phyloP scores from a whole-genome alignment of 2,113 vertebrate genomes.

The Nematolebias whitei region DNA sequence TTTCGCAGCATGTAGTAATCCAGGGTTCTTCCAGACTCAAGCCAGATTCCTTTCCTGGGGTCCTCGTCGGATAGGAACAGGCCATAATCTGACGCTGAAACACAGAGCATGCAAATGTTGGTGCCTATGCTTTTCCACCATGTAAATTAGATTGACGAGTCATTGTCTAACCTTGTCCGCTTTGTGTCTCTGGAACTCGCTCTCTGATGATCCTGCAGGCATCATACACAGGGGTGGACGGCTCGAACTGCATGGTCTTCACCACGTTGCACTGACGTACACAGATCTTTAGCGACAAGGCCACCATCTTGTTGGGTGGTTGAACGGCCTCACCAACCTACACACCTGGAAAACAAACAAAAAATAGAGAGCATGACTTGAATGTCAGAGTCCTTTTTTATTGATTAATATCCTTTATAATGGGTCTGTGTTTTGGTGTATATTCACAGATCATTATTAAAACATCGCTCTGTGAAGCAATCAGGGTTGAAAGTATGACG shows the following conservation, averaged over 20 bases:
- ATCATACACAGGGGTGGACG: conserved; percentile 93
- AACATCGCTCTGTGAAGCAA: conserved; percentile 23
- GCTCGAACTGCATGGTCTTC: conserved; percentile 99
- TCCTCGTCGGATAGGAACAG: conserved; percentile 97
- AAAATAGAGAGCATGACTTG: background rate
- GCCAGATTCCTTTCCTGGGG: conserved; percentile 97
- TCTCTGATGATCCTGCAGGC: conserved; percentile 95
- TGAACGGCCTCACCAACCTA: conserved; percentile 44
- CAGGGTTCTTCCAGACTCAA: conserved; percentile 95
- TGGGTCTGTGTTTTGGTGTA: background rate
- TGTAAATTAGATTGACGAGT: conserved; percentile 22
- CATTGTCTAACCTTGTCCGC: conserved; percentile 88
- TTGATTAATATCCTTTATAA: background rate
- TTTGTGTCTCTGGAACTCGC: conserved; percentile 93
- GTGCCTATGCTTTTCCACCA: conserved; percentile 24
- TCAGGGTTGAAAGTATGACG: conserved; percentile 1
- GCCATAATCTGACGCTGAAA: conserved; percentile 95
- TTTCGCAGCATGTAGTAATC: conserved; percentile 99
- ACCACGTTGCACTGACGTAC: conserved; percentile 98
- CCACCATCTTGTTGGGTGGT: conserved; percentile 87
- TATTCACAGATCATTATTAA: conserved; percentile 23
- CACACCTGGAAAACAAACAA: conserved; percentile 56
- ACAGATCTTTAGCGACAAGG: conserved; percentile 97
- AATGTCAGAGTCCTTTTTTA: conserved; percentile 1
- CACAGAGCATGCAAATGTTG: conserved; percentile 18